Percentiles rank a stretch among this genome's conserved stretches.
Evolutionary conservation across 2,888 invertebrate genomes (phyloP).

Genomic region (Erynnis tages): DNA sequence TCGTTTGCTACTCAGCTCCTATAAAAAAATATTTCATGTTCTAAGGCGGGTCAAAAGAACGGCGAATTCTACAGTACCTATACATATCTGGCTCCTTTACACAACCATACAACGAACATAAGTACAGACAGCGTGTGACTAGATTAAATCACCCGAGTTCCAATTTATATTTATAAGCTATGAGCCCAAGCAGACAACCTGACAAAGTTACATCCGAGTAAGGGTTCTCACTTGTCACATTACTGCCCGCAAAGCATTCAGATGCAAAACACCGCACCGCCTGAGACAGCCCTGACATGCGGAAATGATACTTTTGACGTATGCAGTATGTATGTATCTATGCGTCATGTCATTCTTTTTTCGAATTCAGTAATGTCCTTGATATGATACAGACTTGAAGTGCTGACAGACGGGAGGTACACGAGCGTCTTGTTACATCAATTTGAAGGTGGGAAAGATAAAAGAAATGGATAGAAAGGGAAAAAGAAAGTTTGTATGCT

Average conservation of each 20-base stretch:
- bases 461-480: not conserved
- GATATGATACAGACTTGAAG: conserved; percentile 2
- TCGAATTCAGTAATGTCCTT: conserved; percentile 12
- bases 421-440: conserved; percentile 1
- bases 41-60: too few relatives aligned
- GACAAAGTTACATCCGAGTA: conserved; percentile 28
- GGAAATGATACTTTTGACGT: conserved; percentile 74
- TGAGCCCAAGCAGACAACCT: conserved; percentile 18
- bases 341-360: conserved; percentile 12
- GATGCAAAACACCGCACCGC: conserved; percentile 71
- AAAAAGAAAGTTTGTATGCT: conserved; percentile 1
- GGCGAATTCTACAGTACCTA: too few relatives aligned
- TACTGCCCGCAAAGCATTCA: conserved; percentile 63
- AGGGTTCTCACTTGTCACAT: conserved; percentile 78
- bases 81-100: not conserved
- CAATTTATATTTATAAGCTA: conserved; percentile 15
- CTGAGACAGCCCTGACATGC: conserved; percentile 68
- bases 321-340: conserved; percentile 41
- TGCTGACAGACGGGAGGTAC: conserved; percentile 15
- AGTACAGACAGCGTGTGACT: not conserved
- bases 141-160: conserved; percentile 13
- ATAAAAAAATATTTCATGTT: too few relatives aligned
- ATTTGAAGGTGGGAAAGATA: not conserved
- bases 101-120: not conserved
- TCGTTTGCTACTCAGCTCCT: too few relatives aligned